Evolutionary conservation across 2,888 invertebrate genomes (phyloP), one percentile per base, ranked within the genome.

Genomic region (Drosophila anomelani): DNA sequence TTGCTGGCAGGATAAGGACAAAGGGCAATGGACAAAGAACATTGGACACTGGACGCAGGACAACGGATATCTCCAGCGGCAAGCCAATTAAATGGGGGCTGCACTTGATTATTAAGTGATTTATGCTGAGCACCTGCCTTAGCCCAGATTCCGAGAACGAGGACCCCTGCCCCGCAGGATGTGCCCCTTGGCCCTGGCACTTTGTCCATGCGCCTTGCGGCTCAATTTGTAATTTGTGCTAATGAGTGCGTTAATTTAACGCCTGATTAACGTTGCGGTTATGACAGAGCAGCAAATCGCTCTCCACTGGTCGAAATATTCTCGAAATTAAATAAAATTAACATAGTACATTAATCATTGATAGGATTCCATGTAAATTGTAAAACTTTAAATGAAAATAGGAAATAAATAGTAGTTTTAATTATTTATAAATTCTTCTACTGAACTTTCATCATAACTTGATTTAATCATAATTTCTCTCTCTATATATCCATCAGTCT

Each of bases 231-330:
- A 84, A 84, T 84, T 84, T 84, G 84, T 82, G 84, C 84, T 86
- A 84, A 84, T 84, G 85, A 87, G 84, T 87, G 87, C 85, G 87
- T 84, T 87, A 85, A 84, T 84, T 84, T 86, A 84, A 84, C 80
- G 84, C 87, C 82, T 84, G 84, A 84, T 84, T 84, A 87, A 84
- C 81, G 84, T 71, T 80, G 86, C 58, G 78, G 73, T 46, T 77
- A 72, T 38, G 34, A 26, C n/a, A 49, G 47, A 9, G 29, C 34
- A 6, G 51, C n/a, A 15, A 17, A 34, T 3, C 29, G 20, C 13
- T 4, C 43, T 43, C 12, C 60, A 61, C 43, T 56, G 34, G 3
- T 4, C 23, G 34, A 49, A 60, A 64, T 36, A 44, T 12, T 6
- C 3, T 5, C 9, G 3, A 5, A 13, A 26, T 17, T 26, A 23